These are phyloP conservation scores for Calliphora vicina DNA, from an alignment of 1,140 invertebrate species.

Conservation along the genomic window DNA sequence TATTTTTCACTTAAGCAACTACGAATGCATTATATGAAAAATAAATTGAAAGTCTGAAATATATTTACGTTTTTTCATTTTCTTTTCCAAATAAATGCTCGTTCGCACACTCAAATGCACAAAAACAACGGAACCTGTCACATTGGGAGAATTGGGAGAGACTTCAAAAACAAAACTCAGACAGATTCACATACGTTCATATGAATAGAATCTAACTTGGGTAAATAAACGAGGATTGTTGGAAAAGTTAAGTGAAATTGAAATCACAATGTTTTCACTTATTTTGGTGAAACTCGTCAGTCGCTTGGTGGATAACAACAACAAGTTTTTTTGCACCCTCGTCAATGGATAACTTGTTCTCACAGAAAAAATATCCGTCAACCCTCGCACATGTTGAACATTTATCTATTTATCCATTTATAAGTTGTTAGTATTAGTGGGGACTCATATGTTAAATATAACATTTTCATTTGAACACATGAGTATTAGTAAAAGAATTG, in stretches of 20 bases:
- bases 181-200: neutral
- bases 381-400: neutral
- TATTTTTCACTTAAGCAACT: conserved; percentile 7
- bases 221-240: neutral
- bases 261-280: too few species aligned
- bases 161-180: too few species aligned
- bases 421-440: neutral
- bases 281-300: too few species aligned
- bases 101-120: neutral
- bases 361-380: too few species aligned
- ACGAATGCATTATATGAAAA: neutral
- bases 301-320: too few species aligned
- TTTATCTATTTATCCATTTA: neutral
- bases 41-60: neutral
- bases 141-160: neutral
- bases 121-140: neutral
- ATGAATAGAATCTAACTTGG: neutral
- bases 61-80: neutral
- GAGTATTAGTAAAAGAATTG: too few species aligned
- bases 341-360: too few species aligned
- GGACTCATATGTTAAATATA: neutral
- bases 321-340: too few species aligned
- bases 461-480: too few species aligned
- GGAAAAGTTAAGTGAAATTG: too few species aligned
- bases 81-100: neutral